Base-by-base conservation (phyloP, 53 echinoderm and acorn worm species). In the Zoroaster sp. region DNA sequence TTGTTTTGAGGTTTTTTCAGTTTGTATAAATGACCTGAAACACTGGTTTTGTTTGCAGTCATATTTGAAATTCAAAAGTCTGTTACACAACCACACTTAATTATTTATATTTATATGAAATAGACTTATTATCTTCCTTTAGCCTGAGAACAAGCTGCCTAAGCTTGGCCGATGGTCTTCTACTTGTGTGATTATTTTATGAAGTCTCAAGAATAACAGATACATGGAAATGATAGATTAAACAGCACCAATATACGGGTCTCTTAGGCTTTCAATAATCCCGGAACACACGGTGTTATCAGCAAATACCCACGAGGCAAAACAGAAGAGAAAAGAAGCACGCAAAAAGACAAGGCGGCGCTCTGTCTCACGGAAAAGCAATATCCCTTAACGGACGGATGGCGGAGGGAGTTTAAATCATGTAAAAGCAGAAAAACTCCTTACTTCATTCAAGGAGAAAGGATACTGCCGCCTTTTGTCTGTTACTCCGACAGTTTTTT, bases 351-450 rank as follows among this genome's bases (percentile, higher is more conserved):
- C 66, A 20, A n/a, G 81, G 81, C 81, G 81, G 31, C 81, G 31
- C 28, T 41, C 81, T 63, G 81, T 81, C 81, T 81, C 23, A 39
- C 41, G 17, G 40, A 74, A 40, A 81, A 42, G 81, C 67, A 81
- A 81, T 81, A 81, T 81, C 81, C 81, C 66, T 66, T 40, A 66
- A 25, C 13, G 25, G 35, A 14, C 47, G 67, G 59, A 53, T 35
- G 11, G n/a, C 51, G 78, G 76, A 76, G 46, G 75, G 75, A 59
- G 40, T 66, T 67, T 81, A 81, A 66, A 81, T 81, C 81, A 67
- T 81, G 43, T 66, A 81, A 79, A 67, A 81, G 66, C 67, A 66
- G 42, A 81, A 59, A 81, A 81, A 40, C 40, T 0, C 4, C 74
- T 37, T 66, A 36, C 28, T 40, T 30, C 30, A 40, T 12, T 67